Evolutionary conservation across 2,888 invertebrate genomes (phyloP), one percentile per base, ranked within the genome.

Genomic region (Drosophila nr. perissopoda): DNA sequence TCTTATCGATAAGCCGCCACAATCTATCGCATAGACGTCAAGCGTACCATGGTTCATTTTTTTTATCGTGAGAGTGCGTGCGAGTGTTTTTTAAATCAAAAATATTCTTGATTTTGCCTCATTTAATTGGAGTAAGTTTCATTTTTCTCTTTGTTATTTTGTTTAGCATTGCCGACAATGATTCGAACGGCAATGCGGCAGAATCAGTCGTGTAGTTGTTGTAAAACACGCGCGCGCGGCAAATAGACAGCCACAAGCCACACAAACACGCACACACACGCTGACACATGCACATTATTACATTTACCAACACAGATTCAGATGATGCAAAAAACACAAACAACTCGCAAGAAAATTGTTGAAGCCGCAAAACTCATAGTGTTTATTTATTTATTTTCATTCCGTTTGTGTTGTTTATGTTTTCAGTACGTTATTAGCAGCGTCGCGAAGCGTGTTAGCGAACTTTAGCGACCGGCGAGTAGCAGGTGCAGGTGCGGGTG

Each of bases 291-390:
- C 31, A 45, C 57, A 51, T 51, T 52, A 33, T 42, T 54, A 53
- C 36, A 45, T 36, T 18, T 29, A 52, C 38, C 42, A 56, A 53
- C 42, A 54, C 57, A 49, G 16, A 53, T 61, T 67, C 64, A 70
- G 58, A 78, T 78, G 78, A 78, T 78, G 80, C 80, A 79, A 78
- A 78, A 58, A 80, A 80, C 71, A 76, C 80, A 78, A 78, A 78
- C 78, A 78, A 78, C 56, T 69, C 60, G 61, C 53, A 68, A 68
- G 60, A 67, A 48, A 34, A 25, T 36, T 63, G 48, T 25, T n/a
- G 52, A 48, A 65, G 54, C 60, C 59, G 60, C 40, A 48, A 62
- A 64, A 38, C 3, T 34, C 18, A 36, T 25, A 34, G 25, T 13
- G 36, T 59, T 58, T 57, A 29, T 40, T 27, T 38, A 42, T 60